phyloP scores from a whole-genome alignment of 2,797 vertebrate species.

The Mus spretus region DNA sequence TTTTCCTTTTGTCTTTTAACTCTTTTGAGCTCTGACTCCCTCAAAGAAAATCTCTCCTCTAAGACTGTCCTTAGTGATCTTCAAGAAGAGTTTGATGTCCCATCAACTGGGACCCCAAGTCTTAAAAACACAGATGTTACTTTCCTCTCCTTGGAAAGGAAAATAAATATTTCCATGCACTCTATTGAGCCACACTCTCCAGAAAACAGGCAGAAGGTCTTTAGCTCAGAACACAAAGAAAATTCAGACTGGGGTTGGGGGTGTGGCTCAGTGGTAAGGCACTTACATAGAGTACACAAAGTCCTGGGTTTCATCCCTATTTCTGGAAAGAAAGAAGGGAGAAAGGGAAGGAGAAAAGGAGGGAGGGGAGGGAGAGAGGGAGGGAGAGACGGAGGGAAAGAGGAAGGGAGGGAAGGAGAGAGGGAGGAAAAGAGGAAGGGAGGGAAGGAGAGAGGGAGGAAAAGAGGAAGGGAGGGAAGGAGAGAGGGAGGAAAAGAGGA shows the following conservation, averaged over 20 bases:
- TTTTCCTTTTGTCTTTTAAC: not conserved
- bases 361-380: no score
- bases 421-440: not conserved
- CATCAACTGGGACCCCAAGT: not conserved
- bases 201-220: conserved; percentile 2
- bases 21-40: not conserved
- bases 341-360: not conserved
- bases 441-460: accelerated
- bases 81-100: conserved; percentile 37
- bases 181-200: not conserved
- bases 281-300: not conserved
- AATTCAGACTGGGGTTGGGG: not conserved
- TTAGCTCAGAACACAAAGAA: not conserved
- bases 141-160: not conserved
- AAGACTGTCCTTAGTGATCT: not conserved
- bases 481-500: not conserved
- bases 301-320: not conserved
- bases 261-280: not conserved
- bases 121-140: conserved; percentile 31
- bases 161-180: conserved; percentile 12
- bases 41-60: conserved; percentile 3
- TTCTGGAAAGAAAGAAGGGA: not conserved
- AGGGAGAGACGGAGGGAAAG: accelerated
- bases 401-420: no score
- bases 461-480: no score